Evolutionary conservation across 1,140 invertebrate species (phyloP).

Genomic region (Notospermus geniculatus): DNA sequence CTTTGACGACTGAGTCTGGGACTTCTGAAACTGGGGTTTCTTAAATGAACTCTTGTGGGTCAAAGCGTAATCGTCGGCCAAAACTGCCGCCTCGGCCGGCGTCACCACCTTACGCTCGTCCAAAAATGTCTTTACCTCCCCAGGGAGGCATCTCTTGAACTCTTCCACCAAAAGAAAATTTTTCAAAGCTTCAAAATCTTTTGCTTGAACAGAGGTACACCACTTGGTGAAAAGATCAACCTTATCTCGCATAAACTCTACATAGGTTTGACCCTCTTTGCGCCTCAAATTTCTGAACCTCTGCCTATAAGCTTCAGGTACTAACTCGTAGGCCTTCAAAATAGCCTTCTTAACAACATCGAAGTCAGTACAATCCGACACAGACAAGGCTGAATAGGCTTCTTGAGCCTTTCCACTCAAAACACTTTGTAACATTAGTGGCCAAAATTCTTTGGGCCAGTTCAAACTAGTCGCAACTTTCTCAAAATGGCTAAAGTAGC

Average conservation of each 20-base stretch:
- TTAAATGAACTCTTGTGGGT: slow-evolving; percentile 15
- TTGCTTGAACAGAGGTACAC: slow-evolving; percentile 20
- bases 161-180: slow-evolving; percentile 26
- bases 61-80: slow-evolving; percentile 22
- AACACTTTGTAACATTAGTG: no score
- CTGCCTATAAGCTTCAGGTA: slow-evolving; percentile 29
- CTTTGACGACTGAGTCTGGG: no score
- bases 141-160: slow-evolving; percentile 24
- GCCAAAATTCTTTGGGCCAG: no score
- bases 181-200: slow-evolving; percentile 22
- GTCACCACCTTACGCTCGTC: slow-evolving; percentile 22
- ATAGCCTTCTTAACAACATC: no score
- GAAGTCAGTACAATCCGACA: no score
- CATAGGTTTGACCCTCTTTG: slow-evolving; percentile 22
- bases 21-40: background rate
- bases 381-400: no score
- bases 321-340: slow-evolving; percentile 32
- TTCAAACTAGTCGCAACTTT: no score
- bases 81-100: slow-evolving; percentile 12
- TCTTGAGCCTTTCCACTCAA: no score
- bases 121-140: slow-evolving; percentile 19
- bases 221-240: slow-evolving; percentile 25
- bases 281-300: slow-evolving; percentile 23
- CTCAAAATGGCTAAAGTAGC: no score
- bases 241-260: slow-evolving; percentile 27